phyloP scores from a whole-genome alignment of 2,113 vertebrate species.

The Scomber colias region DNA sequence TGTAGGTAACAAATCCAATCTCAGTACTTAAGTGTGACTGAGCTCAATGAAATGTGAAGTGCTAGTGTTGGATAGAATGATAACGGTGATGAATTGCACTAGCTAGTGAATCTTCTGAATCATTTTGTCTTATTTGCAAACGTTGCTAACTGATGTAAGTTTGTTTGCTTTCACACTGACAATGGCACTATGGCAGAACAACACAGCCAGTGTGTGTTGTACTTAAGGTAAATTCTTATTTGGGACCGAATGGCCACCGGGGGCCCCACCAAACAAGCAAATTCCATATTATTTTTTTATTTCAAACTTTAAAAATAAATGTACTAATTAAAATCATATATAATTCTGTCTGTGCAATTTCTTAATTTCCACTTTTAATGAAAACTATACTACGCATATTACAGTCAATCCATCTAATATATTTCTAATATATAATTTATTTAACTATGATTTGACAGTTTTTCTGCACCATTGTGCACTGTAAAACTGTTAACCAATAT shows the following conservation, averaged over 20 bases:
- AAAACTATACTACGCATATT: not conserved
- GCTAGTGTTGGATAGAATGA: not conserved
- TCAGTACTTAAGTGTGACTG: not conserved
- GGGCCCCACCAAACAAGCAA: not conserved
- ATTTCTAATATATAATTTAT: no score
- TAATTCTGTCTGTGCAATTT: not conserved
- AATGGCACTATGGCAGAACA: not conserved
- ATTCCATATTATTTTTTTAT: not conserved
- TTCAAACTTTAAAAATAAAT: not conserved
- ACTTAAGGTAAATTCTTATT: not conserved
- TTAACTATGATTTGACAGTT: not conserved
- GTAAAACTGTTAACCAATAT: not conserved
- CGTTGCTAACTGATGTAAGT: not conserved
- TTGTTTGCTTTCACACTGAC: not conserved
- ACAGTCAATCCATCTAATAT: not conserved
- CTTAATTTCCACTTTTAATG: not conserved
- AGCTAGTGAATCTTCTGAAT: not conserved
- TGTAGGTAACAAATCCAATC: not conserved
- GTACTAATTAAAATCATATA: not conserved
- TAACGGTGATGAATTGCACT: conserved; percentile 23
- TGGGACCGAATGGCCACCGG: not conserved
- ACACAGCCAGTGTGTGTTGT: conserved; percentile 5
- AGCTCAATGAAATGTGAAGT: conserved; percentile 6
- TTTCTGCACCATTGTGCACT: not conserved
- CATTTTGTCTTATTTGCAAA: not conserved